Conservation (phyloP, 2,888 invertebrate genomes). For the Leptodirus hochenwartii region DNA sequence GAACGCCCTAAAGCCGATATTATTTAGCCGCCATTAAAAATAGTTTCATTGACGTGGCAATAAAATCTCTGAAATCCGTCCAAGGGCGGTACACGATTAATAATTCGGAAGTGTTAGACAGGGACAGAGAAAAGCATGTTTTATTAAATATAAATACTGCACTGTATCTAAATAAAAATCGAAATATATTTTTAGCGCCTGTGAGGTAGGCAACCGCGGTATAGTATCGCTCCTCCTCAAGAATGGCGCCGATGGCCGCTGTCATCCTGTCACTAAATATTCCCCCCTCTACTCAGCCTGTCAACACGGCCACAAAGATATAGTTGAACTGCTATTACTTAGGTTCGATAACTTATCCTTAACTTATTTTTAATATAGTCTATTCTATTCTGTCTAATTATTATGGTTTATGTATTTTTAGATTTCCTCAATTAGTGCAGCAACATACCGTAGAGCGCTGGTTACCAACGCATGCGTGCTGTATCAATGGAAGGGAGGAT, state of each 20-base stretch:
- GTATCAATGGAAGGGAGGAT: constrained; percentile 68
- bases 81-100: too few relatives aligned
- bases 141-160: too few relatives aligned
- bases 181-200: constrained; percentile 39
- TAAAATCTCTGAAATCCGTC: too few relatives aligned
- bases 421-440: constrained; percentile 70
- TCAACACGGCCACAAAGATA: constrained; percentile 65
- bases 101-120: too few relatives aligned
- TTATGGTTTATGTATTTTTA: too few relatives aligned
- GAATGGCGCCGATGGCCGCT: constrained; percentile 72
- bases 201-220: constrained; percentile 65
- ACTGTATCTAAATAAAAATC: not conserved
- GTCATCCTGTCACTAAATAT: constrained; percentile 80
- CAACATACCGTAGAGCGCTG: constrained; percentile 82
- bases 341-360: too few relatives aligned
- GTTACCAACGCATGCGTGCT: constrained; percentile 84
- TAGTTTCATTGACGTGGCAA: too few relatives aligned
- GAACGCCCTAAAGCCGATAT: too few relatives aligned
- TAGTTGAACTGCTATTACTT: constrained; percentile 54
- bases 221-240: constrained; percentile 62
- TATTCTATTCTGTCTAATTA: too few relatives aligned
- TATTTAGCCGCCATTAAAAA: too few relatives aligned
- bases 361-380: too few relatives aligned
- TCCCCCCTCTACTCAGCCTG: constrained; percentile 84
- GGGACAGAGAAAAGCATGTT: too few relatives aligned